phyloP scores from a whole-genome alignment of 2,113 vertebrate genomes.

The Neodontobutis hainanensis region DNA sequence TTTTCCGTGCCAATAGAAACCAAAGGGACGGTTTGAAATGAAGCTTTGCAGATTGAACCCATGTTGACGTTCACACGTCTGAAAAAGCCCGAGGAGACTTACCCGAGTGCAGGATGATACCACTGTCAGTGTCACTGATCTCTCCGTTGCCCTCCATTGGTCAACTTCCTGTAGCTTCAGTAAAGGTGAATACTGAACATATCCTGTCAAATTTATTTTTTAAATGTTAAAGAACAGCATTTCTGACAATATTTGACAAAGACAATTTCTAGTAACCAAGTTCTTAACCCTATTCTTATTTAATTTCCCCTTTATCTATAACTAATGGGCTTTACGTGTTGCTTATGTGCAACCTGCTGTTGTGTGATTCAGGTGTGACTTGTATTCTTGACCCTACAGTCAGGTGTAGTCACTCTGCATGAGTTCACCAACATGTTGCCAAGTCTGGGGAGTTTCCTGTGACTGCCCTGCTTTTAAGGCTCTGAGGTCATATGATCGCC shows the following conservation, averaged over 20 bases:
- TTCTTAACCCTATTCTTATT: too few relatives aligned
- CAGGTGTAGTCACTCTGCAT: slow-evolving; percentile 54
- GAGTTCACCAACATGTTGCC: slow-evolving; percentile 35
- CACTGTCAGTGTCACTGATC: slow-evolving; percentile 87
- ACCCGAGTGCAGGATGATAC: slow-evolving; percentile 89
- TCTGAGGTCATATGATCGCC: slow-evolving; percentile 48
- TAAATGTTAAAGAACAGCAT: neutral
- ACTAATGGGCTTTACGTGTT: neutral
- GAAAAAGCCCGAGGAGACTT: slow-evolving; percentile 21
- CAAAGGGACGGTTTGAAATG: neutral
- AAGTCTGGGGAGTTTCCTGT: slow-evolving; percentile 67
- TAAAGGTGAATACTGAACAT: slow-evolving; percentile 34
- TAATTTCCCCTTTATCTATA: too few relatives aligned
- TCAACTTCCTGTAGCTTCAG: slow-evolving; percentile 37
- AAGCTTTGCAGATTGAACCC: neutral
- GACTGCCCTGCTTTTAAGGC: slow-evolving; percentile 35
- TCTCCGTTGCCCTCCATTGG: slow-evolving; percentile 86
- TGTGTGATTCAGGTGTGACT: slow-evolving; percentile 65
- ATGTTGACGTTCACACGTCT: neutral
- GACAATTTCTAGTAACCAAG: too few relatives aligned
- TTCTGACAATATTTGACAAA: neutral
- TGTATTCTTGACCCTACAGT: slow-evolving; percentile 37
- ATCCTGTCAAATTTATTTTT: slow-evolving; percentile 42
- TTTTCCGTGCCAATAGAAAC: slow-evolving; percentile 11
- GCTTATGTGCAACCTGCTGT: slow-evolving; percentile 17